phyloP scores from a whole-genome alignment of 2,888 invertebrate genomes.

The Tortrix viridana region DNA sequence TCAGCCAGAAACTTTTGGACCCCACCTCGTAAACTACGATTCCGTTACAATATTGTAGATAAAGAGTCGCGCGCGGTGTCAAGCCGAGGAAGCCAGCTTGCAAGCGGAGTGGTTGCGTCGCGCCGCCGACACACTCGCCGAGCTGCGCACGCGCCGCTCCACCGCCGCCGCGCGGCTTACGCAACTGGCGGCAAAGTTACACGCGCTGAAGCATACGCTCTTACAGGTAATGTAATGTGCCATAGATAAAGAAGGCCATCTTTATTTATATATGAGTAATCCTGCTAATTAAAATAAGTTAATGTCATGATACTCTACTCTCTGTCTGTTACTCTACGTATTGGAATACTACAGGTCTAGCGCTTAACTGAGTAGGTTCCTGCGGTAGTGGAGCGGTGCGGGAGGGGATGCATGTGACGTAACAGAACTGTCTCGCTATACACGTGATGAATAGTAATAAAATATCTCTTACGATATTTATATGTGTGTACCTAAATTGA shows the following conservation, averaged over 20 bases:
- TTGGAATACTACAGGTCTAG: too few relatives aligned
- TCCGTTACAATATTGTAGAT: constrained; percentile 62
- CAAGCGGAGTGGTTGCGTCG: constrained; percentile 92
- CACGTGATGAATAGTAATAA: too few relatives aligned
- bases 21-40: not conserved
- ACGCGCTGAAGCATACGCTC: constrained; percentile 92
- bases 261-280: not conserved
- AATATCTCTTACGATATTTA: too few relatives aligned
- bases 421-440: too few relatives aligned
- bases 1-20: too few relatives aligned
- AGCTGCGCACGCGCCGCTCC: constrained; percentile 91
- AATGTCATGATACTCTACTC: too few relatives aligned
- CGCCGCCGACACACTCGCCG: constrained; percentile 90
- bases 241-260: constrained; percentile 5
- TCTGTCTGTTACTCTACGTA: too few relatives aligned
- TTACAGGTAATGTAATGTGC: constrained; percentile 88
- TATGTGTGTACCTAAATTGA: too few relatives aligned
- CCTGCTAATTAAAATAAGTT: not conserved
- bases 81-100: constrained; percentile 92
- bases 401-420: too few relatives aligned
- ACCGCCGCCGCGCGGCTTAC: constrained; percentile 91
- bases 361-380: too few relatives aligned
- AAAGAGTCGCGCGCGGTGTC: constrained; percentile 92
- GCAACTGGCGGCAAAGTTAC: constrained; percentile 91
- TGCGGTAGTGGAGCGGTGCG: too few relatives aligned